Evolutionary conservation across 2,113 vertebrate species (phyloP).

Genomic region (Aldabrachelys gigantea): DNA sequence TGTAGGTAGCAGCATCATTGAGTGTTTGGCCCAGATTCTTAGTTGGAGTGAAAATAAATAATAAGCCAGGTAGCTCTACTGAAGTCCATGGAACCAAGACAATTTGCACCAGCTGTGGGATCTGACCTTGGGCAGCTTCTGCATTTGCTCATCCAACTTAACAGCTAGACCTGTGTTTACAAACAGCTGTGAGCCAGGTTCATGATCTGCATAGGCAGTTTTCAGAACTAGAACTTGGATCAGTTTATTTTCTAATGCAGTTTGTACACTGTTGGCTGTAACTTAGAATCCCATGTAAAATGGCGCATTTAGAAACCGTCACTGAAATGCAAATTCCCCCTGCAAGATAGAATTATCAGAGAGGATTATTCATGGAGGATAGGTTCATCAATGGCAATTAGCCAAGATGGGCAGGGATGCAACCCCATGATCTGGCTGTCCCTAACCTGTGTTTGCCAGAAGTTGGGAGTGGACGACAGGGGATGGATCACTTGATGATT

Average conservation of each 20-base stretch:
- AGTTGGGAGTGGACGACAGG: neutral
- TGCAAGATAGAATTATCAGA: neutral
- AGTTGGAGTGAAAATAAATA: neutral
- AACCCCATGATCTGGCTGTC: neutral
- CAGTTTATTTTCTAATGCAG: neutral
- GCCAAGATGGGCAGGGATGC: neutral
- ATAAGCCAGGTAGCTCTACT: neutral
- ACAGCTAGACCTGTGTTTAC: neutral
- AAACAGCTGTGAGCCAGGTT: neutral
- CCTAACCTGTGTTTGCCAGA: neutral
- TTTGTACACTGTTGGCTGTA: neutral
- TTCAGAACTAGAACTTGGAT: neutral
- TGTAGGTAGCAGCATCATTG: neutral
- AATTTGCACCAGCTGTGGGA: neutral
- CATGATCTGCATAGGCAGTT: neutral
- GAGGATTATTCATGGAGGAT: neutral
- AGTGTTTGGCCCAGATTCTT: neutral
- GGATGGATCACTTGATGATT: neutral
- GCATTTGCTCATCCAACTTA: neutral
- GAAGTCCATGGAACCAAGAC: neutral
- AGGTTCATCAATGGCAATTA: neutral
- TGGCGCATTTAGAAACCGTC: neutral
- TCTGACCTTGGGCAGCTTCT: neutral
- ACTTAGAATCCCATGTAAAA: neutral
- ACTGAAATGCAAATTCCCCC: neutral